phyloP scores from a whole-genome alignment of 2,113 vertebrate genomes.

The Crocuta crocuta region DNA sequence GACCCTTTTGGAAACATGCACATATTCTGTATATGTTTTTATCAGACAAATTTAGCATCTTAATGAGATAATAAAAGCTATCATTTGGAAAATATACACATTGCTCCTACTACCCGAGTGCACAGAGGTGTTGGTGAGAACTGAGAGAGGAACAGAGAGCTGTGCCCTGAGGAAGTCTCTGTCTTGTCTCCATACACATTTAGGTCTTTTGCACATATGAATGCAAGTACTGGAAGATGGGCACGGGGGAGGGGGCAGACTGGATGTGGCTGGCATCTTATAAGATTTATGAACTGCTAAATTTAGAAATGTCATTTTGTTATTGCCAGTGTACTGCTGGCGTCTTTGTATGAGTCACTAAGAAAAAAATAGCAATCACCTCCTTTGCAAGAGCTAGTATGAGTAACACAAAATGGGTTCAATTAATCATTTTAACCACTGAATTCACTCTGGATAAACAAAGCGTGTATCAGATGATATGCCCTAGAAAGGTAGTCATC shows the following conservation, averaged over 20 bases:
- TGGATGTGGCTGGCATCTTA: constrained; percentile 58
- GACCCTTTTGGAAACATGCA: constrained; percentile 38
- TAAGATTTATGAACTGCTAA: constrained; percentile 85
- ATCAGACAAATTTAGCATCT: constrained; percentile 55
- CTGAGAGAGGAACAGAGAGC: background rate
- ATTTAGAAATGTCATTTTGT: constrained; percentile 85
- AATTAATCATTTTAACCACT: constrained; percentile 88
- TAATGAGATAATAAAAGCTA: constrained; percentile 69
- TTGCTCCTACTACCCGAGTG: background rate
- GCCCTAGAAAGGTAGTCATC: constrained; percentile 84
- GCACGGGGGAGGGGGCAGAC: background rate
- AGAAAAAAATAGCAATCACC: constrained; percentile 79
- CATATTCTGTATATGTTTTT: constrained; percentile 59
- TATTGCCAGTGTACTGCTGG: constrained; percentile 74
- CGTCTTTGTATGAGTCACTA: constrained; percentile 80
- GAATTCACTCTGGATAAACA: constrained; percentile 87
- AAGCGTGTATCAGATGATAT: constrained; percentile 83
- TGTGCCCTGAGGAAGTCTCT: background rate
- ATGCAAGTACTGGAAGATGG: constrained; percentile 9
- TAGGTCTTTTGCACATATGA: constrained; percentile 34
- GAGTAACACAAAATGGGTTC: constrained; percentile 86
- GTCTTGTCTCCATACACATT: background rate
- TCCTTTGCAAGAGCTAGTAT: constrained; percentile 80
- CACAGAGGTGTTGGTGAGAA: constrained; percentile 4
- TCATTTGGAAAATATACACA: constrained; percentile 62